These are phyloP conservation scores for Drosophila bocki DNA, from an alignment of 1,140 invertebrate genomes.

Conservation along the genomic window DNA sequence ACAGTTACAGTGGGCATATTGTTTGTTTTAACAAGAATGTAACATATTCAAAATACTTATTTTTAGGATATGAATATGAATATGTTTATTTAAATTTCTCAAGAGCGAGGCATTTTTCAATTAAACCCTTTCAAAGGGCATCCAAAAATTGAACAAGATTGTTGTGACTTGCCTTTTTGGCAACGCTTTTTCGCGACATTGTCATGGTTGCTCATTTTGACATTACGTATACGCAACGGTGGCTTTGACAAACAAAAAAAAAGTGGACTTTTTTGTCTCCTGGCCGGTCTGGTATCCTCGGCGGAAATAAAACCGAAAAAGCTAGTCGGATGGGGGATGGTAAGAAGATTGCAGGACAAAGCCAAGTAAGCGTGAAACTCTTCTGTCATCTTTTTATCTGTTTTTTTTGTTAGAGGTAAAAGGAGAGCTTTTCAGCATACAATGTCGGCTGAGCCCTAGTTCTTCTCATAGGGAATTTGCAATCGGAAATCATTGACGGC, in stretches of 20 bases:
- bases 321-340: not conserved
- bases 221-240: slow-evolving; percentile 65
- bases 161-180: slow-evolving; percentile 23
- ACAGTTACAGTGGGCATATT: slow-evolving; percentile 13
- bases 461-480: slow-evolving; percentile 1
- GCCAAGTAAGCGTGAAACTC: slow-evolving; percentile 57
- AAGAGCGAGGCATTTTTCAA: not conserved
- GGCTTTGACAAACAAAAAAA: slow-evolving; percentile 15
- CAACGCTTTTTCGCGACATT: slow-evolving; percentile 15
- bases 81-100: not conserved
- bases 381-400: slow-evolving; percentile 9
- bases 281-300: slow-evolving; percentile 31
- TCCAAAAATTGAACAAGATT: not conserved
- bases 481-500: slow-evolving; percentile 18
- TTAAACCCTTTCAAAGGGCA: not conserved
- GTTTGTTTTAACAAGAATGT: not conserved
- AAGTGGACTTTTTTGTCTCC: slow-evolving; percentile 27
- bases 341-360: slow-evolving; percentile 14
- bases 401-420: slow-evolving; percentile 1
- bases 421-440: not conserved
- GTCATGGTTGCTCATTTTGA: slow-evolving; percentile 48
- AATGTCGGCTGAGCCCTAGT: not conserved
- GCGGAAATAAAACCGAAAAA: slow-evolving; percentile 9
- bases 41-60: not conserved
- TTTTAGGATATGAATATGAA: not conserved